Evolutionary conservation across 2,888 invertebrate species (phyloP), one percentile per base, ranked within the genome.

Genomic region (Tipula unca): DNA sequence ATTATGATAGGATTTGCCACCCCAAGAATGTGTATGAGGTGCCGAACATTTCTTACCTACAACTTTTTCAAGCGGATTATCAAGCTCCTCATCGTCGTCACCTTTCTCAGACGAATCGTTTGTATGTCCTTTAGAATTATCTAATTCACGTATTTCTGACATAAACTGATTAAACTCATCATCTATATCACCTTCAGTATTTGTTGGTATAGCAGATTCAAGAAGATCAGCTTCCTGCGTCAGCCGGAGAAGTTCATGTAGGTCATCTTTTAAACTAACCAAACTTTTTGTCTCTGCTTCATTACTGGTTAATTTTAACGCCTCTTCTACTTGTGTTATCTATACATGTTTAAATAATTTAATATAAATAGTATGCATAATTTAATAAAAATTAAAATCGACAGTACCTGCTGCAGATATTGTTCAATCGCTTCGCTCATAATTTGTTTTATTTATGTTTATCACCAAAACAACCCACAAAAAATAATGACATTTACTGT

Each of bases 1-100:
- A 92, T 97, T 97, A 89, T 97, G 96, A 87, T 96, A 95, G 85
- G 93, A 93, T 5, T 94, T 92, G 85, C 93, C 93, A 17, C 95
- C 94, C 96, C 96, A 97, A 86, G 93, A 93, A 89, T 95, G 95
- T 86, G 93, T 93, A 89, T 95, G 95, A 29, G 97, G 96, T 6
- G 97, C 97, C 87, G 95, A 94, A 91, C 97, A 98, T 90, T 96
- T 97, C 91, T 94, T 95, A 29, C 98, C 98, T 88, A 96, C 92
- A 86, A 97, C 91, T 17, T 14, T 35, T 17, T 69, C 69, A 25
- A 25, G 10, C 3, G 25, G 13, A 10, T 1, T 10, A 10, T 25
- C 69, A 69, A 25, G 14, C 0, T 17, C 14, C 36, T 14, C 69
- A 4, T 17, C 14, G 29, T 14, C 69, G 4, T 39, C 39, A 86